These are phyloP conservation scores for Agrotis puta DNA, from an alignment of 2,888 invertebrate genomes.

Conservation along the genomic window DNA sequence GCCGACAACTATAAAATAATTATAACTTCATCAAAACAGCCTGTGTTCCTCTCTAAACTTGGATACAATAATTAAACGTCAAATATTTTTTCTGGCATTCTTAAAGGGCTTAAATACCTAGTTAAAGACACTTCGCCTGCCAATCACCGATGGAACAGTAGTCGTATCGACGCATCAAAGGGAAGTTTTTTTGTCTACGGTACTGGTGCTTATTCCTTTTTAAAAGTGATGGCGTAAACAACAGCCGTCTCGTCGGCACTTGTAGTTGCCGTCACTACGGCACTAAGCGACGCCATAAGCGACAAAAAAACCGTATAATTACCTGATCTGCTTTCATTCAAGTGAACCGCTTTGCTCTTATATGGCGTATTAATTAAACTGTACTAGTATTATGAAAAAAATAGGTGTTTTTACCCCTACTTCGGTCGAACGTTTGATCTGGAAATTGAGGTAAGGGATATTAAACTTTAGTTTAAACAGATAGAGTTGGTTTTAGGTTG, in stretches of 20 bases:
- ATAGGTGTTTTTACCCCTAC: constrained; percentile 42
- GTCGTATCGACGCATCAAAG: constrained; percentile 16
- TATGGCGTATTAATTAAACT: constrained; percentile 72
- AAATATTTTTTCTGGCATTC: background rate
- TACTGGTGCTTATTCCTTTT: constrained; percentile 31
- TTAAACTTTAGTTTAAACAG: background rate
- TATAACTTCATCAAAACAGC: background rate
- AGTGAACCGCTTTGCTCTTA: constrained; percentile 66
- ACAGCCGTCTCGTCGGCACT: constrained; percentile 23
- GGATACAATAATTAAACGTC: constrained; percentile 13
- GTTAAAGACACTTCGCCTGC: constrained; percentile 19
- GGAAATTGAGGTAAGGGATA: constrained; percentile 15
- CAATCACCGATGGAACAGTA: constrained; percentile 35
- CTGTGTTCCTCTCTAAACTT: background rate
- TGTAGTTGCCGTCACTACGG: constrained; percentile 46
- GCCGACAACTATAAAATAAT: background rate
- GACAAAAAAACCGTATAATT: constrained; percentile 68
- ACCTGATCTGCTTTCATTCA: constrained; percentile 68
- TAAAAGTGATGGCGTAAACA: constrained; percentile 44
- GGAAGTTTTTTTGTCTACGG: constrained; percentile 23
- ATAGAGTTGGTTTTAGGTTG: background rate
- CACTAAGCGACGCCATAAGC: constrained; percentile 46
- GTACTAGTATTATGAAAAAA: constrained; percentile 59
- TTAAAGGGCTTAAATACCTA: constrained; percentile 25
- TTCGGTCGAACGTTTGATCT: constrained; percentile 63